These are phyloP conservation scores for Unio pictorum DNA, from an alignment of 2,888 invertebrate species.

Conservation along the genomic window DNA sequence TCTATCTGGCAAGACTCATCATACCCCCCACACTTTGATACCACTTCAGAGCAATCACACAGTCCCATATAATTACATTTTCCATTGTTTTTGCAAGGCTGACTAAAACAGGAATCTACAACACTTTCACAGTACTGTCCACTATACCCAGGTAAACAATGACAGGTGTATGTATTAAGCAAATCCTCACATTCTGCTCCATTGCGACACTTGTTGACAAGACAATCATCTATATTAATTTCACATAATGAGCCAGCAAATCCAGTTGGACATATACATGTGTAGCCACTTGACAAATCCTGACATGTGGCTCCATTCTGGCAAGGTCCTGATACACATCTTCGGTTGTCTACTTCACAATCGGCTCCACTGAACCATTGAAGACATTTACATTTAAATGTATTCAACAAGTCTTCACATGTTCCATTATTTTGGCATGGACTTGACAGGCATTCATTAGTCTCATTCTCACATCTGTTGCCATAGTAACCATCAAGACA, in stretches of 20 bases:
- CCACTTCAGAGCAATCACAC: constrained; percentile 57
- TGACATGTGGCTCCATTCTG: constrained; percentile 88
- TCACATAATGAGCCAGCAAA: constrained; percentile 44
- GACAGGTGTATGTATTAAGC: constrained; percentile 38
- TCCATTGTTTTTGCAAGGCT: constrained; percentile 60
- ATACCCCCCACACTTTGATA: constrained; percentile 59
- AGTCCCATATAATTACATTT: constrained; percentile 50
- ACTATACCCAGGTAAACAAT: constrained; percentile 48
- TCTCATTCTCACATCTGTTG: constrained; percentile 40
- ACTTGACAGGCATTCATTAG: constrained; percentile 39
- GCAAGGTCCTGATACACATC: constrained; percentile 94
- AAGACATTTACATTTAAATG: constrained; percentile 78
- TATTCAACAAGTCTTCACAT: constrained; percentile 45
- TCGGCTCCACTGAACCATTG: constrained; percentile 32
- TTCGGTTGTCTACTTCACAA: constrained; percentile 90
- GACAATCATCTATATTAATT: constrained; percentile 53
- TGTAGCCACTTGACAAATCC: constrained; percentile 23
- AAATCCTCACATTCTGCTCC: constrained; percentile 45
- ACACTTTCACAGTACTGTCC: constrained; percentile 45
- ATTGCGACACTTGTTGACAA: constrained; percentile 38
- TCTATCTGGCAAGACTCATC: constrained; percentile 58
- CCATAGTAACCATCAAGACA: constrained; percentile 47
- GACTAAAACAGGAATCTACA: constrained; percentile 51
- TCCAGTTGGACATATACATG: constrained; percentile 40
- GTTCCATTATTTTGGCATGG: constrained; percentile 46